Percentiles rank a stretch among this genome's conserved stretches.
These are phyloP conservation scores for Chloroclysta siterata DNA, from an alignment of 2,888 invertebrate genomes.

Conservation along the genomic window DNA sequence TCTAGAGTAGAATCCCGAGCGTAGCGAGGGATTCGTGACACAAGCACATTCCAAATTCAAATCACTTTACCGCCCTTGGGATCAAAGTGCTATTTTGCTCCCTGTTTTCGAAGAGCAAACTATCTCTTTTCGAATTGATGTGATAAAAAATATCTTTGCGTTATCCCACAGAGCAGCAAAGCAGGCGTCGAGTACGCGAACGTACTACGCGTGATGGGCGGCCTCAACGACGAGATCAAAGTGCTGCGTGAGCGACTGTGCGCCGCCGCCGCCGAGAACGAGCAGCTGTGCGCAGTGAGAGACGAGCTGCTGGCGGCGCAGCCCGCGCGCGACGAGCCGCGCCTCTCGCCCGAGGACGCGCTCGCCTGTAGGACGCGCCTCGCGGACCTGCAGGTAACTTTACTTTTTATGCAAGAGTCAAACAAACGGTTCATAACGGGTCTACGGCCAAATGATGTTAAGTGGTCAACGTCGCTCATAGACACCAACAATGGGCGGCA, in stretches of 20 bases:
- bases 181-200: constrained; percentile 77
- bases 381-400: constrained; percentile 69
- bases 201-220: constrained; percentile 76
- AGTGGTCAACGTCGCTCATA: too few species aligned
- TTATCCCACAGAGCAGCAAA: constrained; percentile 57
- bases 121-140: too few species aligned
- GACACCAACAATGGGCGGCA: too few species aligned
- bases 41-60: too few species aligned
- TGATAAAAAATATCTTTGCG: neutral
- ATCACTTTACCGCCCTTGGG: too few species aligned
- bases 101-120: too few species aligned
- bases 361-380: constrained; percentile 59
- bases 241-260: constrained; percentile 68
- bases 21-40: too few species aligned
- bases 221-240: constrained; percentile 78
- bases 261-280: constrained; percentile 60
- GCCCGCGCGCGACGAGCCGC: constrained; percentile 46
- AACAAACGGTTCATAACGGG: too few species aligned
- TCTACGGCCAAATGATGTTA: too few species aligned
- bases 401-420: too few species aligned
- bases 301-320: constrained; percentile 74
- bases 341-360: constrained; percentile 58
- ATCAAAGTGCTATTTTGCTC: too few species aligned
- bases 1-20: too few species aligned
- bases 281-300: constrained; percentile 67